Evolutionary conservation across 2,113 vertebrate genomes (phyloP).

Genomic region (Hemicordylus capensis): DNA sequence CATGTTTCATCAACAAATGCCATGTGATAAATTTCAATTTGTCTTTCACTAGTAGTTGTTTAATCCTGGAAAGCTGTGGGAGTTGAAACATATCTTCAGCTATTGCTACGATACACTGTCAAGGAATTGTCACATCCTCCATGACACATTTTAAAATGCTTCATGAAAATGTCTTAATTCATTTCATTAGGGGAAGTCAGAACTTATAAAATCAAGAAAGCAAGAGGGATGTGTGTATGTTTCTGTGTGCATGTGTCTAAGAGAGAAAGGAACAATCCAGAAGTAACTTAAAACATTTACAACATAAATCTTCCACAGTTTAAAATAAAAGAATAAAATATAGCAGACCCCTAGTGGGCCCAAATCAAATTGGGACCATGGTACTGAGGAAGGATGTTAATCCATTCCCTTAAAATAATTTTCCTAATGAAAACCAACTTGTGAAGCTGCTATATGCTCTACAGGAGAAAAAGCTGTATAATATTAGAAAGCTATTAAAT

Average conservation of each 20-base stretch:
- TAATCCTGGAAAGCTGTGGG: constrained; percentile 4
- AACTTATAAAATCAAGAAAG: constrained; percentile 18
- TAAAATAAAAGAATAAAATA: too few species aligned
- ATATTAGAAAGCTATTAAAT: too few species aligned
- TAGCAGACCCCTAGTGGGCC: too few species aligned
- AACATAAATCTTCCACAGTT: too few species aligned
- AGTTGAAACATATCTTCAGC: background rate
- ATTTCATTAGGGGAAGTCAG: background rate
- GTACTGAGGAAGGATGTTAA: too few species aligned
- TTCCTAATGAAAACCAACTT: too few species aligned
- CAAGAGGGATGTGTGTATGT: background rate
- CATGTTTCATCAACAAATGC: background rate
- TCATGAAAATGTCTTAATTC: constrained; percentile 47
- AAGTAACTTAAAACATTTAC: too few species aligned
- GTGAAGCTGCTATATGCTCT: too few species aligned
- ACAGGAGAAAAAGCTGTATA: too few species aligned
- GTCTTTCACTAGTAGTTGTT: constrained; percentile 14
- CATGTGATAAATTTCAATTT: constrained; percentile 9
- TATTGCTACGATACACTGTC: background rate
- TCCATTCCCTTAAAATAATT: too few species aligned
- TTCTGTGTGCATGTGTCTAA: too few species aligned
- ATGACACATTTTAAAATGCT: constrained; percentile 14
- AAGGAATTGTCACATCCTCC: constrained; percentile 4
- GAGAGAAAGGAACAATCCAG: background rate
- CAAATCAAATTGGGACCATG: too few species aligned